A percentile compares a stretch with the other conserved stretches of the same genome.
Conservation (phyloP, 1,140 invertebrate species). For the Cydia strobilella region DNA sequence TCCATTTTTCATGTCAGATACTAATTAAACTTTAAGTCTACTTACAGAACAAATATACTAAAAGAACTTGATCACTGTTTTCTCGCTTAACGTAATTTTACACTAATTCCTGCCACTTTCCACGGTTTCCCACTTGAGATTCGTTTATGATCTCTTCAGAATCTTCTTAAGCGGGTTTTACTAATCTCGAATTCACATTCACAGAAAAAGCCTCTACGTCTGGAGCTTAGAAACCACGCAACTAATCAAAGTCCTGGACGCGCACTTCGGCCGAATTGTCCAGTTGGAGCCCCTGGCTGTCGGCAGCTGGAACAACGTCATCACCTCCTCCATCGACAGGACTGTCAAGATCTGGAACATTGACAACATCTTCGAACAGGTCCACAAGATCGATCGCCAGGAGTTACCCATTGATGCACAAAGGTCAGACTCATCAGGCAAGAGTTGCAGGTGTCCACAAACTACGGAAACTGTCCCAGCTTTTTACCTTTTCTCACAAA, state of each 20-base stretch:
- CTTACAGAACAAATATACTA: too few species aligned
- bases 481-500: too few species aligned
- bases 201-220: constrained; percentile 96
- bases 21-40: too few species aligned
- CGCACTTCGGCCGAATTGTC: constrained; percentile 98
- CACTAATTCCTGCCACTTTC: not conserved
- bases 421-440: constrained; percentile 76
- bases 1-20: too few species aligned
- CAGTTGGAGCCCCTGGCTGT: constrained; percentile 92
- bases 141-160: too few species aligned
- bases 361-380: constrained; percentile 99
- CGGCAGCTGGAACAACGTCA: constrained; percentile 95
- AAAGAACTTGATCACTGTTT: too few species aligned
- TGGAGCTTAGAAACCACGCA: constrained; percentile 91
- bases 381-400: constrained; percentile 96
- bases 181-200: not conserved
- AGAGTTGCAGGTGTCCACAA: too few species aligned
- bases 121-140: too few species aligned
- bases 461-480: too few species aligned
- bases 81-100: too few species aligned
- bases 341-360: constrained; percentile 99
- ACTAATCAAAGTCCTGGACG: constrained; percentile 95
- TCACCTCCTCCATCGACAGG: constrained; percentile 98
- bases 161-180: too few species aligned
- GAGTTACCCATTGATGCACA: constrained; percentile 97